A percentile compares a stretch with the other conserved stretches of the same genome.
These are phyloP conservation scores for Rutpela maculata DNA, from an alignment of 2,888 invertebrate species.

Conservation along the genomic window DNA sequence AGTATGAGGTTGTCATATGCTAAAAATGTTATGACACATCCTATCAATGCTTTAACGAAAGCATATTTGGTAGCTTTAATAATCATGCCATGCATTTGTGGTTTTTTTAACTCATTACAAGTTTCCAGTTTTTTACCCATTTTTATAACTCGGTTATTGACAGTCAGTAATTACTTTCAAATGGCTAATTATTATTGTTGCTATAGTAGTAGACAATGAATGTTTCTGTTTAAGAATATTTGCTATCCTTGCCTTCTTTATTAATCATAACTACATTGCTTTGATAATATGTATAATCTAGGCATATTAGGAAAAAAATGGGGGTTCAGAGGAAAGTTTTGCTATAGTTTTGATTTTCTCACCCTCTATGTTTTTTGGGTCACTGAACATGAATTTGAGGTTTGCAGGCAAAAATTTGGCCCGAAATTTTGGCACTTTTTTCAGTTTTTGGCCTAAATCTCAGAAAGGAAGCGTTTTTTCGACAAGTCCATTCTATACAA, in stretches of 20 bases:
- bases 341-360: too few species aligned
- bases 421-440: too few species aligned
- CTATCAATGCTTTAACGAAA: conserved; percentile 39
- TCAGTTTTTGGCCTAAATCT: too few species aligned
- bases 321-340: too few species aligned
- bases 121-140: conserved; percentile 36
- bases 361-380: too few species aligned
- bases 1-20: conserved; percentile 32
- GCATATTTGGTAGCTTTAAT: conserved; percentile 29
- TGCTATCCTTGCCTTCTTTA: background rate
- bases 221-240: background rate
- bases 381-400: too few species aligned
- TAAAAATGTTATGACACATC: conserved; percentile 42
- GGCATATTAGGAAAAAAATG: too few species aligned
- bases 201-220: background rate
- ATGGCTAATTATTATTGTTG: background rate
- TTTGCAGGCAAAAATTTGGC: too few species aligned
- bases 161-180: conserved; percentile 5
- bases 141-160: background rate
- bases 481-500: too few species aligned
- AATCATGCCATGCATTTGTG: conserved; percentile 50
- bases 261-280: background rate
- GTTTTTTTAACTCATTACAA: conserved; percentile 46
- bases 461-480: too few species aligned
- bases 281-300: background rate